phyloP scores from a whole-genome alignment of 2,888 invertebrate genomes.

The Xanthia togata region DNA sequence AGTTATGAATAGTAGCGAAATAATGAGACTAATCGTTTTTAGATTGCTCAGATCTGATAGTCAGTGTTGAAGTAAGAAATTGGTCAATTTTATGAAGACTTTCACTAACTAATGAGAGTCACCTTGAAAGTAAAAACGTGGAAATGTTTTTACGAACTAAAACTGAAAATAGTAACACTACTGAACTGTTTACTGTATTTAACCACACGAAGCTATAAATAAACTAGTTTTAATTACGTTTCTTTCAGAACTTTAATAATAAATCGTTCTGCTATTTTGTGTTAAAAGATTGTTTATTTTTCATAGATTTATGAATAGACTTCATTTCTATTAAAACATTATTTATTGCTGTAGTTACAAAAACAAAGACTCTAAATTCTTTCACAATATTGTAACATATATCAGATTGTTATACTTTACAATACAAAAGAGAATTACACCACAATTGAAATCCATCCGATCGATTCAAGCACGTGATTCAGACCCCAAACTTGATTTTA shows the following conservation, averaged over 20 bases:
- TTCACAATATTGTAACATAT: neutral
- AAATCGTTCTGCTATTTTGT: constrained; percentile 32
- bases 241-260: constrained; percentile 35
- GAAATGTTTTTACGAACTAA: constrained; percentile 44
- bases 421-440: neutral
- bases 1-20: constrained; percentile 26
- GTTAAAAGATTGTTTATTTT: constrained; percentile 1
- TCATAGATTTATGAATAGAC: constrained; percentile 10
- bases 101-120: constrained; percentile 21
- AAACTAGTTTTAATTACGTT: constrained; percentile 42
- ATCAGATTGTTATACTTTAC: too few relatives aligned
- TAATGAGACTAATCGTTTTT: constrained; percentile 33
- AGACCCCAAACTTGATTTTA: constrained; percentile 24
- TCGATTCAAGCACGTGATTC: constrained; percentile 27
- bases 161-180: constrained; percentile 40
- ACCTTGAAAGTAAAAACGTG: constrained; percentile 37
- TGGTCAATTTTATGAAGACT: neutral
- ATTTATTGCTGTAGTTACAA: constrained; percentile 3
- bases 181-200: constrained; percentile 5
- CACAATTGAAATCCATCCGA: constrained; percentile 16
- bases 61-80: constrained; percentile 16
- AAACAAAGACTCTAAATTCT: neutral
- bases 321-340: neutral
- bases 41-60: constrained; percentile 34
- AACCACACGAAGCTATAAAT: constrained; percentile 41